Conservation (phyloP, 2,888 invertebrate species). For the Drosophila buzzatii region DNA sequence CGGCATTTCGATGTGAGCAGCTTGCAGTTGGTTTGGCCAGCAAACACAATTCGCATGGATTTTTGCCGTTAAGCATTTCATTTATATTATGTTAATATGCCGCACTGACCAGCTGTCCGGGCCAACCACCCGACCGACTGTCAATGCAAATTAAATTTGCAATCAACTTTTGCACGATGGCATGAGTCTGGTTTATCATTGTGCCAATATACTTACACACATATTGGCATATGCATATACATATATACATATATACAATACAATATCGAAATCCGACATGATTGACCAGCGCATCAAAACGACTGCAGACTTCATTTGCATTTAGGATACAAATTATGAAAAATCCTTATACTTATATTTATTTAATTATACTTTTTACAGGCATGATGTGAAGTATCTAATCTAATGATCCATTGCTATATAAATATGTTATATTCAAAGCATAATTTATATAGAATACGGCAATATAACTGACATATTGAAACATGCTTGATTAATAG, state of each 20-base stretch:
- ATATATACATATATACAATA: background rate
- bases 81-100: slow-evolving; percentile 66
- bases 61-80: slow-evolving; percentile 56
- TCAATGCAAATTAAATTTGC: slow-evolving; percentile 58
- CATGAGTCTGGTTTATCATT: slow-evolving; percentile 34
- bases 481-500: background rate
- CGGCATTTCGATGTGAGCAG: slow-evolving; percentile 25
- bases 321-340: background rate
- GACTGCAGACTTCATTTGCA: slow-evolving; percentile 2
- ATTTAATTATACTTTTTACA: background rate
- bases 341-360: background rate
- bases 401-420: slow-evolving; percentile 45
- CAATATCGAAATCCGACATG: slow-evolving; percentile 13
- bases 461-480: background rate
- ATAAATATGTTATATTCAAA: too few relatives aligned
- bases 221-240: background rate
- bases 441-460: background rate
- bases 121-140: slow-evolving; percentile 19
- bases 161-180: slow-evolving; percentile 39
- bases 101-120: slow-evolving; percentile 29
- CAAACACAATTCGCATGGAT: slow-evolving; percentile 63
- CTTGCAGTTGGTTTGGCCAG: slow-evolving; percentile 49
- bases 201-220: background rate
- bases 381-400: slow-evolving; percentile 30
- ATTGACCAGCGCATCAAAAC: slow-evolving; percentile 24